phyloP scores from a whole-genome alignment of 2,797 vertebrate genomes.

The Sus cebifrons region DNA sequence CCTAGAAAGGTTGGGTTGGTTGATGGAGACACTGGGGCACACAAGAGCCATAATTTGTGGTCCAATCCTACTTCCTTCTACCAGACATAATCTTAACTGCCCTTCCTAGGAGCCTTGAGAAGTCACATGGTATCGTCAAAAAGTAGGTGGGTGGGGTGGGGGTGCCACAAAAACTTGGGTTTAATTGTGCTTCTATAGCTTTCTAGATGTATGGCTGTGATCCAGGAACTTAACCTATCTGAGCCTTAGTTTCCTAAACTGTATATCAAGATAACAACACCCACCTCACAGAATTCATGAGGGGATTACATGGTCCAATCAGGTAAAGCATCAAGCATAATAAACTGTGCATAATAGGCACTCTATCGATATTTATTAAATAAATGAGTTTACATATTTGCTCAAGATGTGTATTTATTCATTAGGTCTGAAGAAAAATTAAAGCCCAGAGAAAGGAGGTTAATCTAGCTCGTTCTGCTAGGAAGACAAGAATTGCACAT shows the following conservation, averaged over 20 bases:
- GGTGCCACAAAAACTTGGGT: too few relatives aligned
- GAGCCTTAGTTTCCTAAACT: neutral
- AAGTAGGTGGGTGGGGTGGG: neutral
- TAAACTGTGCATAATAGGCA: too few relatives aligned
- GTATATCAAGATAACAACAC: neutral
- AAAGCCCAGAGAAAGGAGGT: neutral
- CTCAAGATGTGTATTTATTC: neutral
- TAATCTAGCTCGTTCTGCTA: neutral
- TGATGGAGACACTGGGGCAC: neutral
- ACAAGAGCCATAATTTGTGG: neutral
- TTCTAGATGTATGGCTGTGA: neutral
- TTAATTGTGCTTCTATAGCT: neutral
- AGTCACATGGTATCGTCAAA: neutral
- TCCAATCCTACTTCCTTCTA: neutral
- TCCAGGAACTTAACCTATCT: too few relatives aligned
- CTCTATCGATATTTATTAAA: neutral
- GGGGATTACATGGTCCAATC: neutral
- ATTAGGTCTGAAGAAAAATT: neutral
- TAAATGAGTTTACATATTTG: neutral
- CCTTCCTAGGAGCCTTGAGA: neutral
- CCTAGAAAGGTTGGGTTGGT: neutral
- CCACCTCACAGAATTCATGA: neutral
- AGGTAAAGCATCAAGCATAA: neutral
- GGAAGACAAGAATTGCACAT: constrained; percentile 26
- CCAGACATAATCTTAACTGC: neutral